Evolutionary conservation across 1,140 invertebrate species (phyloP).

Genomic region (Andrena cerasifolii): DNA sequence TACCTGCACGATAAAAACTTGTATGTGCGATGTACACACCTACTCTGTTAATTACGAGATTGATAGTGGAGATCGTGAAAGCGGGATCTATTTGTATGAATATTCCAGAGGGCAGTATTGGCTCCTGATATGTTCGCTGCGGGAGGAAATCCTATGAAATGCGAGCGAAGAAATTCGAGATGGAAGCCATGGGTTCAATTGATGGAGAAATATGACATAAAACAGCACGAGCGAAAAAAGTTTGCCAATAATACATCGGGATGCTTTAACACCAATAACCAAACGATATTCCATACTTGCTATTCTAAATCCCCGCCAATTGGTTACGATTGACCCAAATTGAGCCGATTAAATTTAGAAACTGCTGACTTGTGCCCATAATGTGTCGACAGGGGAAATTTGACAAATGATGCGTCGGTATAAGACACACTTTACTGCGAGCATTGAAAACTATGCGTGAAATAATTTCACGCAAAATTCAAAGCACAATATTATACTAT

Average conservation of each 20-base stretch:
- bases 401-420: too few species aligned
- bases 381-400: too few species aligned
- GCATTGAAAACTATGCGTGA: too few species aligned
- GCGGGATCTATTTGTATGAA: too few species aligned
- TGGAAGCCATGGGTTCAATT: background rate
- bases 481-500: too few species aligned
- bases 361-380: background rate
- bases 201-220: background rate
- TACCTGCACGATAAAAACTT: too few species aligned
- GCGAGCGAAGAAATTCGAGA: background rate
- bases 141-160: background rate
- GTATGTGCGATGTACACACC: too few species aligned
- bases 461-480: too few species aligned
- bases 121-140: background rate
- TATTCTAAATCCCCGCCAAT: background rate
- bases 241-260: background rate
- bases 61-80: background rate
- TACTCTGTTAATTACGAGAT: too few species aligned
- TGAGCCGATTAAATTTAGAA: background rate
- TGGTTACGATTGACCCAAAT: background rate
- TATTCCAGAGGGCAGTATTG: background rate
- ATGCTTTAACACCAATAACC: background rate
- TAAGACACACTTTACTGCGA: too few species aligned
- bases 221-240: background rate
- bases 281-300: background rate